Evolutionary conservation across 2,113 vertebrate genomes (phyloP), one percentile per base, ranked within the genome.

Genomic region (Phalacrocorax pelagicus): DNA sequence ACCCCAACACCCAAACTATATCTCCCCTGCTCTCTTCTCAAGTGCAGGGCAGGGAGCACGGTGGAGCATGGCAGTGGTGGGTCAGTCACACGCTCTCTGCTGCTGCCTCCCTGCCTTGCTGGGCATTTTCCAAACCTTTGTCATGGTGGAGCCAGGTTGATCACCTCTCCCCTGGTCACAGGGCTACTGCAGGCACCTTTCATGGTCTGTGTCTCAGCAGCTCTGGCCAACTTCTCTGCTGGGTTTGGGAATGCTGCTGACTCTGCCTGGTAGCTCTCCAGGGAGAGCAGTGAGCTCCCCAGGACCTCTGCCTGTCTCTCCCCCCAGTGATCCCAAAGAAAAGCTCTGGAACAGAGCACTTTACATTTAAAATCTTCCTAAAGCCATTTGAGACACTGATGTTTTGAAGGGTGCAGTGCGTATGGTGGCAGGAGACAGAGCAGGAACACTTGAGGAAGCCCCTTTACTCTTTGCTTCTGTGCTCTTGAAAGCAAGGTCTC

Each of bases 51-150:
- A 54, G 61, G 52, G 69, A 72, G 20, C 0, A 0, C 0, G 3
- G 52, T 7, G 70, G 26, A 78, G 30, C 1, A 1, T 23, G 42
- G 63, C 1, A 6, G 40, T 1, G 1, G 36, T 61, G 38, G 38
- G 42, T 72, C 42, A 9, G 77, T 57, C 38, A 40, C 12, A 8
- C 0, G 0, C 72, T 93, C 55, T 59, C 38, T 0, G 1, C 38
- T 81, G 82, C 75, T 72, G 59, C 63, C 55, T 88, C 67, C 67
- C 86, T 49, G 61, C 54, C 69, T 70, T 71, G 18, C 77, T 23
- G 23, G 90, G 71, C 84, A 62, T 80, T 80, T 90, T 70, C 94
- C 92, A 62, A n/a, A 71, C 51, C 40, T 91, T 84, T 84, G 61
- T 92, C 70, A 6, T 0, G 2, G 55, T 78, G 72, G 36, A 87